Conservation (phyloP, 2,888 invertebrate genomes). For the Eucera pruinosa region DNA sequence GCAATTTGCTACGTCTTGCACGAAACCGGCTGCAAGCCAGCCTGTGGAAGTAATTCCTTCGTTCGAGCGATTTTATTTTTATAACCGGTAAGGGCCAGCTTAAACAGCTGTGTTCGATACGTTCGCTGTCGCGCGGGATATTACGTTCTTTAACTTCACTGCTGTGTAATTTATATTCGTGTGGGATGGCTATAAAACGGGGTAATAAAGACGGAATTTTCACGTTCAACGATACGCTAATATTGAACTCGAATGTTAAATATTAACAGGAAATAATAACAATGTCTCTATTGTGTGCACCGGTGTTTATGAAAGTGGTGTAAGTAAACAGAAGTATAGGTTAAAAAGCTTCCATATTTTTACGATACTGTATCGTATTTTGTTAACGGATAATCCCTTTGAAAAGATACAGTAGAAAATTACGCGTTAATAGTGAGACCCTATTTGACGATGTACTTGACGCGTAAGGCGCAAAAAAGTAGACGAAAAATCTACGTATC, state of each 20-base stretch:
- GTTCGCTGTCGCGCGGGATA: slow-evolving; percentile 10
- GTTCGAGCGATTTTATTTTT: slow-evolving; percentile 45
- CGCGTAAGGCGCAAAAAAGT: too few species aligned
- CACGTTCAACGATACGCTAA: background rate
- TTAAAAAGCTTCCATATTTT: too few species aligned
- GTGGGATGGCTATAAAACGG: background rate
- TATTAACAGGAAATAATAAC: too few species aligned
- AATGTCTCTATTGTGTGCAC: too few species aligned
- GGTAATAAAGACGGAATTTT: background rate
- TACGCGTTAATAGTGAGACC: too few species aligned
- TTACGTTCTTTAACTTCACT: slow-evolving; percentile 16
- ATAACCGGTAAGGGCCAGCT: slow-evolving; percentile 33
- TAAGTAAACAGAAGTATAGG: too few species aligned
- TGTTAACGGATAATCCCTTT: too few species aligned
- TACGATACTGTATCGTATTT: too few species aligned
- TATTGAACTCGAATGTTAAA: background rate
- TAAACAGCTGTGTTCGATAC: slow-evolving; percentile 49
- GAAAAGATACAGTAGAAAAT: too few species aligned
- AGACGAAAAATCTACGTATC: too few species aligned
- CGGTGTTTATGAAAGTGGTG: too few species aligned
- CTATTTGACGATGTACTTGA: too few species aligned
- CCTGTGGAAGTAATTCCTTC: slow-evolving; percentile 37
- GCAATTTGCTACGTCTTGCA: slow-evolving; percentile 44
- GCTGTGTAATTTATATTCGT: slow-evolving; percentile 5
- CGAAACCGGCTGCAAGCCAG: slow-evolving; percentile 14